Percentiles rank a stretch among this genome's conserved stretches.
Conservation (phyloP, 2,888 invertebrate species). For the Leptopilina myrica region DNA sequence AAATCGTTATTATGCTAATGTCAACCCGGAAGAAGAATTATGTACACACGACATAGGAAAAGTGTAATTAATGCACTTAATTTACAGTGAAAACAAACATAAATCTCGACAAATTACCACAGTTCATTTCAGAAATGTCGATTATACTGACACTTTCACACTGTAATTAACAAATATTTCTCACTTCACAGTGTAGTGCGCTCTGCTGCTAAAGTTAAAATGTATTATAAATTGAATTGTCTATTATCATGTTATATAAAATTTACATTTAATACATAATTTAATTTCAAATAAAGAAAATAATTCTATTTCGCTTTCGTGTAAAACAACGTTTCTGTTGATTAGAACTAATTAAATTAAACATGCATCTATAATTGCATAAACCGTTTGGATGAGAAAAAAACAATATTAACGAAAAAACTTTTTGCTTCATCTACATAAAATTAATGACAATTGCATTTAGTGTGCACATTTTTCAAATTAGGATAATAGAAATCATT, state of each 20-base stretch:
- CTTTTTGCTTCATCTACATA: too few relatives aligned
- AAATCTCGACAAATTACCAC: constrained; percentile 25
- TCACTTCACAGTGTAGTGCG: too few relatives aligned
- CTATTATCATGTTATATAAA: too few relatives aligned
- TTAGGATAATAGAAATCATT: too few relatives aligned
- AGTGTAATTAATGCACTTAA: constrained; percentile 29
- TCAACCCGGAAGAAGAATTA: constrained; percentile 12
- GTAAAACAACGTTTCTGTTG: too few relatives aligned
- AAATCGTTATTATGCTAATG: constrained; percentile 31
- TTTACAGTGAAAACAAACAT: constrained; percentile 16
- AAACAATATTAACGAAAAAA: too few relatives aligned
- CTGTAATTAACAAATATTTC: constrained; percentile 18
- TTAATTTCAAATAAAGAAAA: background rate
- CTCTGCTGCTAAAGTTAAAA: background rate
- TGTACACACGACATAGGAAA: background rate
- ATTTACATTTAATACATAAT: too few relatives aligned
- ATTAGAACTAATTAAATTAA: too few relatives aligned
- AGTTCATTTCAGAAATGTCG: constrained; percentile 22
- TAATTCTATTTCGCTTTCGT: background rate
- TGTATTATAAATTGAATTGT: background rate
- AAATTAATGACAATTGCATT: too few relatives aligned
- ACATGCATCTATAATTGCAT: too few relatives aligned
- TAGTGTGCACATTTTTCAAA: too few relatives aligned
- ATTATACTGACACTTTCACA: constrained; percentile 33
- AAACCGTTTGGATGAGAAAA: too few relatives aligned